Evolutionary conservation across 2,888 invertebrate species (phyloP).

Genomic region (Antheraea yamamai): DNA sequence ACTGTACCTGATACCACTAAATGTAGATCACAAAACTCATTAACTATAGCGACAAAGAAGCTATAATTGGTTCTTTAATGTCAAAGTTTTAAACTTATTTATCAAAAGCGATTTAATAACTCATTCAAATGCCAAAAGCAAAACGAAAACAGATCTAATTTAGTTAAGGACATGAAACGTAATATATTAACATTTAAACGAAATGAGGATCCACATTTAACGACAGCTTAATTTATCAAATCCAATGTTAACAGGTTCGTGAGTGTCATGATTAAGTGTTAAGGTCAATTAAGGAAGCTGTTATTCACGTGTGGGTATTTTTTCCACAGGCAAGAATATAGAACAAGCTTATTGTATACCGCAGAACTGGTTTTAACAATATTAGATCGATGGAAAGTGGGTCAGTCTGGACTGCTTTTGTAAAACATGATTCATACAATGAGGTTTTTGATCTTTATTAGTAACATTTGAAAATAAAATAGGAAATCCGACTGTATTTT

Average conservation of each 20-base stretch:
- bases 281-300: slow-evolving; percentile 25
- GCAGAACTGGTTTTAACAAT: neutral
- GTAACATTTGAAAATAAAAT: neutral
- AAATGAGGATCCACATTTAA: slow-evolving; percentile 10
- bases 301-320: slow-evolving; percentile 24
- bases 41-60: neutral
- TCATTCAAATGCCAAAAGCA: neutral
- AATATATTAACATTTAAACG: slow-evolving; percentile 1
- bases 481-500: neutral
- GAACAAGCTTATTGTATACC: neutral
- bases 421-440: neutral
- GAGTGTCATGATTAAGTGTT: slow-evolving; percentile 21
- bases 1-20: too few species aligned
- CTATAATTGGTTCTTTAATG: neutral
- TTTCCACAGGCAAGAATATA: slow-evolving; percentile 17
- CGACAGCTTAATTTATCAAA: slow-evolving; percentile 9
- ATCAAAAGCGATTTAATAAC: neutral
- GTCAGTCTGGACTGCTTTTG: neutral
- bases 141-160: slow-evolving; percentile 1
- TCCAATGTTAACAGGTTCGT: slow-evolving; percentile 17
- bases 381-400: neutral
- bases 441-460: neutral
- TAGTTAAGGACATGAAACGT: neutral
- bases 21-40: neutral
- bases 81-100: neutral